These are phyloP conservation scores for Aphelenchoides fujianensis DNA, from an alignment of 1,140 invertebrate genomes.

Conservation along the genomic window DNA sequence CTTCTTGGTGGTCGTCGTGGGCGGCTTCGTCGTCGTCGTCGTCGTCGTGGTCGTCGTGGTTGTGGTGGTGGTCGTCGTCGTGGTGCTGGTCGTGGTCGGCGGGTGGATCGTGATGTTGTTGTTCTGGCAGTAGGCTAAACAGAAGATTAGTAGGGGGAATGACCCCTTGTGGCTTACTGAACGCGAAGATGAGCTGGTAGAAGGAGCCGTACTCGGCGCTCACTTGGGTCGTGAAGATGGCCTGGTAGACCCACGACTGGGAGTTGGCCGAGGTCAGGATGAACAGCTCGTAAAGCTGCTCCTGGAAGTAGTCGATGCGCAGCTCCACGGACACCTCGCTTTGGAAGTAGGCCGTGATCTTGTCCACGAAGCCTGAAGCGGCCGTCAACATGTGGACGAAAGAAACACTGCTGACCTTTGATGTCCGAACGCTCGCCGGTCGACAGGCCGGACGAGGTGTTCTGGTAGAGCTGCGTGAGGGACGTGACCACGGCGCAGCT, in stretches of 20 bases:
- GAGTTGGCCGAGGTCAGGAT: too few species aligned
- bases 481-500: slow-evolving; percentile 6
- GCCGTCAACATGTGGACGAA: not conserved
- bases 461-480: not conserved
- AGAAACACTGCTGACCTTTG: not conserved
- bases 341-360: slow-evolving; percentile 3
- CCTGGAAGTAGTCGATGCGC: slow-evolving; percentile 1
- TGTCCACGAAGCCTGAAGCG: not conserved
- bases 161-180: too few species aligned
- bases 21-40: too few species aligned
- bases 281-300: slow-evolving; percentile 1
- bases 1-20: not conserved
- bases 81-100: not conserved
- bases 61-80: not conserved
- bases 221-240: not conserved
- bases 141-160: too few species aligned
- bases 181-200: slow-evolving; percentile 11
- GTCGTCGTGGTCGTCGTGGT: too few species aligned
- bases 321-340: not conserved
- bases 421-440: slow-evolving; percentile 1
- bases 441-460: not conserved
- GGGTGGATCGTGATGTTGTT: too few species aligned
- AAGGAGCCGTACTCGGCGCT: not conserved
- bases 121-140: too few species aligned
- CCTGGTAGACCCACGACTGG: not conserved